These are phyloP conservation scores for Xanthorhoe spadicearia DNA, from an alignment of 2,888 invertebrate species.

Conservation along the genomic window DNA sequence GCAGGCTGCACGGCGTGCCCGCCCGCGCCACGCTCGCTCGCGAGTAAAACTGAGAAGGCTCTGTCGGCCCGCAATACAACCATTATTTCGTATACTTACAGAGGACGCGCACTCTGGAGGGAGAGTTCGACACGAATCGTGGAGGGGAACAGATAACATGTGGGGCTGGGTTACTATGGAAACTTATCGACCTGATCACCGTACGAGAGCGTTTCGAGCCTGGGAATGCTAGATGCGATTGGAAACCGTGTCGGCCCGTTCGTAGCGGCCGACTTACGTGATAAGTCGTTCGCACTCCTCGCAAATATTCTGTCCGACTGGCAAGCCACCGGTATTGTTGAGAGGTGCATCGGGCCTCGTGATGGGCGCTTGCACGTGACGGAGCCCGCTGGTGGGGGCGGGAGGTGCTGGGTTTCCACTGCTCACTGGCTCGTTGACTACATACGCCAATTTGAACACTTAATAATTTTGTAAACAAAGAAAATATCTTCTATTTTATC, in stretches of 20 bases:
- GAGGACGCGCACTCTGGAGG: conserved; percentile 48
- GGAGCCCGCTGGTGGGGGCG: conserved; percentile 83
- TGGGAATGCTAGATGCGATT: conserved; percentile 56
- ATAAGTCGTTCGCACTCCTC: conserved; percentile 98
- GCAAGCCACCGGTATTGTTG: conserved; percentile 89
- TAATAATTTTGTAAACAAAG: conserved; percentile 45
- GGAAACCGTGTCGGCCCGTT: conserved; percentile 87
- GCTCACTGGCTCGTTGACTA: conserved; percentile 32
- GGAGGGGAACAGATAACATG: conserved; percentile 28
- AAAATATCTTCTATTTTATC: background rate
- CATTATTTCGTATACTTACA: conserved; percentile 62
- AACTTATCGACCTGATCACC: conserved; percentile 28
- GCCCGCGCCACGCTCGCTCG: conserved; percentile 91
- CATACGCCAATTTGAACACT: conserved; percentile 58
- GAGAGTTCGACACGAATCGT: conserved; percentile 30
- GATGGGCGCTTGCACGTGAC: conserved; percentile 91
- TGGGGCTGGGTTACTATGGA: conserved; percentile 28
- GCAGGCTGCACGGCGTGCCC: conserved; percentile 86
- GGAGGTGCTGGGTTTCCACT: conserved; percentile 46
- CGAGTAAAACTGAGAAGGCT: conserved; percentile 88
- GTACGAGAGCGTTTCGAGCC: conserved; percentile 12
- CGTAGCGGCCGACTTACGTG: conserved; percentile 94
- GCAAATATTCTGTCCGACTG: conserved; percentile 96
- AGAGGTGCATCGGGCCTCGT: conserved; percentile 85
- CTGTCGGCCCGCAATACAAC: conserved; percentile 73